phyloP scores from a whole-genome alignment of 2,113 vertebrate genomes.

The Eolophus roseicapilla region DNA sequence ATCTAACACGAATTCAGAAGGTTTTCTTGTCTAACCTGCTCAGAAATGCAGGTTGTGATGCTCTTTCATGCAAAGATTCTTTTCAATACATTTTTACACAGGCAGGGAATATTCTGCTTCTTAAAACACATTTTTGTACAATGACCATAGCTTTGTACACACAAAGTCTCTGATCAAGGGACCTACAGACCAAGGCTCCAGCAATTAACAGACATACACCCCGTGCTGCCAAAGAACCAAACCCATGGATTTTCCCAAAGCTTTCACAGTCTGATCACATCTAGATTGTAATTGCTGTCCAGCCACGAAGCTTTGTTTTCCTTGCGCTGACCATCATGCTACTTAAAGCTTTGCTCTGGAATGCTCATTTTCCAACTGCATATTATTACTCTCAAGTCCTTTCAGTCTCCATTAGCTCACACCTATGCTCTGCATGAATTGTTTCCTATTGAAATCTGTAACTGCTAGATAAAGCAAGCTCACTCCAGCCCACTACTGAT shows the following conservation, averaged over 20 bases:
- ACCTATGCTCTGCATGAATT: fast-evolving
- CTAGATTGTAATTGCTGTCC: background rate
- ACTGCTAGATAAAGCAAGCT: background rate
- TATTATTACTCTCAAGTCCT: background rate
- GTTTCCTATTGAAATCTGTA: background rate
- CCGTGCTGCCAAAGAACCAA: background rate
- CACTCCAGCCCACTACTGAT: background rate
- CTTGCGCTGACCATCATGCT: background rate
- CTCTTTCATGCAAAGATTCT: background rate
- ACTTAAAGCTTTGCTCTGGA: background rate
- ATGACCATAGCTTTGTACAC: background rate
- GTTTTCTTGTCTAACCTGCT: background rate
- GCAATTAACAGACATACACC: background rate
- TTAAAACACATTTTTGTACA: background rate
- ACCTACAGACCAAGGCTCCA: background rate
- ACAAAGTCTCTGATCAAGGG: background rate
- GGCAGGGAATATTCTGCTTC: background rate
- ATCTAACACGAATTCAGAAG: background rate
- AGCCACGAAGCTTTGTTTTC: background rate
- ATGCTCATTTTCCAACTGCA: background rate
- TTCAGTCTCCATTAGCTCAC: background rate
- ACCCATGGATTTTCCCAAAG: background rate
- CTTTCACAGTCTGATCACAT: background rate
- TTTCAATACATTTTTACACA: background rate
- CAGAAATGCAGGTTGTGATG: background rate